Percentiles rank a stretch among this genome's conserved stretches.
Conservation (phyloP, 2,888 invertebrate species). For the Romanomermis culicivorax region DNA sequence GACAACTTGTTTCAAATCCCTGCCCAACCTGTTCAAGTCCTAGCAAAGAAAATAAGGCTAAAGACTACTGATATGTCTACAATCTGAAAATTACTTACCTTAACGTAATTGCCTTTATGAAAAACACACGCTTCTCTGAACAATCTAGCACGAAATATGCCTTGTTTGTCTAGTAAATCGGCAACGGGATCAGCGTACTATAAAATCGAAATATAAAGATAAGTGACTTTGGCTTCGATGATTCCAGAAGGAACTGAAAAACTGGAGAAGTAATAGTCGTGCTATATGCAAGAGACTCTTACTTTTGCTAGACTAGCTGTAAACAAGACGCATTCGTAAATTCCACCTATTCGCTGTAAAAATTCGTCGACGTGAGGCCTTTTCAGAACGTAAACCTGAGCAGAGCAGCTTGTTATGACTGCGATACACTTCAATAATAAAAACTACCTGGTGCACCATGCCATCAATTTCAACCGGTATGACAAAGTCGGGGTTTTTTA, state of each 20-base stretch:
- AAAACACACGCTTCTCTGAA: slow-evolving; percentile 99
- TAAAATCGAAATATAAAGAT: slow-evolving; percentile 2
- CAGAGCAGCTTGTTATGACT: slow-evolving; percentile 8
- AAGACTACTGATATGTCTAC: not conserved
- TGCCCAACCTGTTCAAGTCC: slow-evolving; percentile 87
- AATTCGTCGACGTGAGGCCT: slow-evolving; percentile 98
- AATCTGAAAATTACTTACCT: too few species aligned
- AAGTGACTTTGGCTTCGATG: too few species aligned
- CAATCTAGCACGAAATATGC: slow-evolving; percentile 53
- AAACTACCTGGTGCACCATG: slow-evolving; percentile 68
- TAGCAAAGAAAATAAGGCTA: slow-evolving; percentile 19
- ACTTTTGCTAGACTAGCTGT: slow-evolving; percentile 92
- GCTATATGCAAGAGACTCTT: too few species aligned
- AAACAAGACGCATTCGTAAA: slow-evolving; percentile 97
- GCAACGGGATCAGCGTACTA: slow-evolving; percentile 98
- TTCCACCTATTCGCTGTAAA: slow-evolving; percentile 83
- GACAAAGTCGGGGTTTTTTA: slow-evolving; percentile 97
- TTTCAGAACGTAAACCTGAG: slow-evolving; percentile 68
- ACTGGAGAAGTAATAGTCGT: not conserved
- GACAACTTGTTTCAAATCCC: slow-evolving; percentile 82
- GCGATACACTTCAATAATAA: not conserved
- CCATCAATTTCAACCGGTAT: slow-evolving; percentile 99
- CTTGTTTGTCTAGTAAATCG: slow-evolving; percentile 89
- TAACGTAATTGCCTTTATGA: slow-evolving; percentile 98
- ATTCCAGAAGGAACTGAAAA: not conserved